These are phyloP conservation scores for Lontra canadensis DNA, from an alignment of 2,113 vertebrate species.

Conservation along the genomic window DNA sequence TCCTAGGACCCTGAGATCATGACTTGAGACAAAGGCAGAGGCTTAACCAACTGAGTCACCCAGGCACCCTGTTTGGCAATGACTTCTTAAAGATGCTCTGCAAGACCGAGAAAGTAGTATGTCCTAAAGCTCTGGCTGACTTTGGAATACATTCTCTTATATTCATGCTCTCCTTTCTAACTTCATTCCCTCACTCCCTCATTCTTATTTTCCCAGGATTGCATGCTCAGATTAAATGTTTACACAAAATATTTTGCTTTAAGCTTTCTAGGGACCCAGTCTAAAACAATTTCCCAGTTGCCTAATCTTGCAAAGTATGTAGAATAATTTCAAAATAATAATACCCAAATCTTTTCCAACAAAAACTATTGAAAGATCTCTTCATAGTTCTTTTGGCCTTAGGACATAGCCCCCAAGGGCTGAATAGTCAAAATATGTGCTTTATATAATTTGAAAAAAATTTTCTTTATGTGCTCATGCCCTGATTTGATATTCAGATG, in stretches of 20 bases:
- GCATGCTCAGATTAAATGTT: not conserved
- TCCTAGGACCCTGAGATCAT: not conserved
- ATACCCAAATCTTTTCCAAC: not conserved
- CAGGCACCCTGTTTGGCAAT: not conserved
- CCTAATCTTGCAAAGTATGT: not conserved
- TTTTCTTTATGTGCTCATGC: not conserved
- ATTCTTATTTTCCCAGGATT: not conserved
- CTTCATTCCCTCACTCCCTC: rapidly evolving
- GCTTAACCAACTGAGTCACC: not conserved
- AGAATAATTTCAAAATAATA: not conserved
- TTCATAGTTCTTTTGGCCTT: not conserved
- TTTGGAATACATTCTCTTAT: not conserved
- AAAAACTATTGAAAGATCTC: not conserved
- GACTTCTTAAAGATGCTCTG: not conserved
- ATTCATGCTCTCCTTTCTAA: not conserved
- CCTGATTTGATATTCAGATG: not conserved
- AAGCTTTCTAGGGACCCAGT: not conserved
- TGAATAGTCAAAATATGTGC: not conserved
- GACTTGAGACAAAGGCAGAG: not conserved
- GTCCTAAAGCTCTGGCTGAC: not conserved
- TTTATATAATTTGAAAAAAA: not conserved
- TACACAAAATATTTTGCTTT: not conserved
- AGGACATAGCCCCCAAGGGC: not conserved
- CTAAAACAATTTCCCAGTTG: not conserved
- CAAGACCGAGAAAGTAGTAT: not conserved